Evolutionary conservation across 2,888 invertebrate genomes (phyloP), one percentile per base, ranked within the genome.

Genomic region (Drosophila buzzatii): DNA sequence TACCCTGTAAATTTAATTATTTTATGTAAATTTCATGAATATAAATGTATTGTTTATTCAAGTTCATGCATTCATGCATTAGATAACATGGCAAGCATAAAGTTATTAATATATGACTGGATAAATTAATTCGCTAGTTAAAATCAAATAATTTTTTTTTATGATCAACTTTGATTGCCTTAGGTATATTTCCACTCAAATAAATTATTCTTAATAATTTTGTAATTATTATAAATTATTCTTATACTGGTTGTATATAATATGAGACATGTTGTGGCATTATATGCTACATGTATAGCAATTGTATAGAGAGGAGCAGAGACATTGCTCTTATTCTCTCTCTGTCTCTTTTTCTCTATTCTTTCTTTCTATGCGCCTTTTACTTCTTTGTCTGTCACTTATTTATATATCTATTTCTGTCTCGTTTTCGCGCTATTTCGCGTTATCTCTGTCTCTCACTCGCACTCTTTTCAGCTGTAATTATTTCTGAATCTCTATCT

Each of bases 1-100:
- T 45, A 53, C 67, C 23, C 69, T 67, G 27, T 10, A 16, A 20
- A 52, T 23, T 10, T 9, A 20, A 52, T 23, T 1, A 3, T 12
- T 18, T 7, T 7, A 18, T 18, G 7, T 1, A 14, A 7, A 18
- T 51, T 9, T 5, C 18, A 14, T 33, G 5, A 6, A n/a, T 31
- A 31, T 45, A 20, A 12, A 44, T 12, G 10, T 14, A 14, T 2
- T 14, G 23, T 14, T 44, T 2, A 45, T 27, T 45, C 8, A 27
- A 27, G 8, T 14, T 45, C 8, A 27, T 16, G 8, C 7, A 7
- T 1, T 14, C 3, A 14, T 14, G 4, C 9, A 42, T n/a, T 1
- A 9, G 0, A n/a, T n/a, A 8, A 3, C 1, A 41, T n/a, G n/a
- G 39, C 7, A 3, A n/a, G 44, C 23, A 14, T 23, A 14, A 45